Conservation (phyloP, 2,888 invertebrate species). For the Drosophila pullipes region DNA sequence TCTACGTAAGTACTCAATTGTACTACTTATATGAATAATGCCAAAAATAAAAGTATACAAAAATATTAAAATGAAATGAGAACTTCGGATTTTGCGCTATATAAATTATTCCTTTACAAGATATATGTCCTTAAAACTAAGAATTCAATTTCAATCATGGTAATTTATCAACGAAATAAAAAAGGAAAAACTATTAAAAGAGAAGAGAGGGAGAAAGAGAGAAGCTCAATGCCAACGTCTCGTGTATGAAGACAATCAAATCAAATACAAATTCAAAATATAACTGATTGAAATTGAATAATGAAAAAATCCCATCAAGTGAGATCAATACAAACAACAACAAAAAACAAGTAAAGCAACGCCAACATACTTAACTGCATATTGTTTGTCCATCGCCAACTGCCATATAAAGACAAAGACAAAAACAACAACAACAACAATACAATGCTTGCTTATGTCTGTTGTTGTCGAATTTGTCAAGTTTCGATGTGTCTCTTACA, state of each 20-base stretch:
- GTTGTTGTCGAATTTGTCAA: background rate
- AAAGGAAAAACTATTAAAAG: background rate
- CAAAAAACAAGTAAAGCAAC: too few relatives aligned
- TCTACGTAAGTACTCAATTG: conserved; percentile 41
- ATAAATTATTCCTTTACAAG: background rate
- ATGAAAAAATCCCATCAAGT: too few relatives aligned
- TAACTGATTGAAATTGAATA: too few relatives aligned
- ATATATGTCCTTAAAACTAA: background rate
- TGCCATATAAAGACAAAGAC: background rate
- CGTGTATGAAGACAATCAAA: background rate
- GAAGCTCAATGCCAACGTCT: background rate
- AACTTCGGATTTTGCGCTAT: background rate
- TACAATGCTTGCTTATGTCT: background rate
- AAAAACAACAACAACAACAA: background rate
- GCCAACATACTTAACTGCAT: background rate
- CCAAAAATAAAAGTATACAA: conserved; percentile 50
- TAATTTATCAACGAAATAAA: background rate
- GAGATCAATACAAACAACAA: too few relatives aligned
- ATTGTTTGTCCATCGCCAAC: too few relatives aligned
- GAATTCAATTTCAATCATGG: background rate
- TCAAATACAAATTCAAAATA: background rate
- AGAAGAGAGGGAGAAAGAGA: background rate
- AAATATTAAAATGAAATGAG: conserved; percentile 9
- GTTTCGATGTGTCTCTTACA: background rate
- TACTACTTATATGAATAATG: conserved; percentile 36